Evolutionary conservation across 2,113 vertebrate species (phyloP), one percentile per base, ranked within the genome.

Genomic region (Mormoops blainvillei): DNA sequence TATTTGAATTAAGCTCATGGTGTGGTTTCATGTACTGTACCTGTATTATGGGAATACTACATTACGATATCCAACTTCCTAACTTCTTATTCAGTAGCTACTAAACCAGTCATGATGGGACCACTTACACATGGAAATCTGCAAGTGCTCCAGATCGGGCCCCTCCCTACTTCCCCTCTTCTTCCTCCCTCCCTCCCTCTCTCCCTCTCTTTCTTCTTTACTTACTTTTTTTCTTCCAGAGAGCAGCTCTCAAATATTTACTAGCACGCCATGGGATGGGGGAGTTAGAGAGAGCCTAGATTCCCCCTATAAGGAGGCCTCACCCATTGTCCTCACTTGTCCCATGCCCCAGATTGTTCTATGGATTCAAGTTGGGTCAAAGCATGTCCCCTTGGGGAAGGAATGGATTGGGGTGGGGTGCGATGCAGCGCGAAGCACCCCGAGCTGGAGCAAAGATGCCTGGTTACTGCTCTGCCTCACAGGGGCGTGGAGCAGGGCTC

Each of bases 231-330:
- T 52, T 61, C 26, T 70, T 15, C 54, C 56, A 43, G 71, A 87
- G 10, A 89, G 33, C 56, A 70, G 28, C 24, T 63, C 13, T 77
- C 38, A 77, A 86, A 70, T n/a, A 76, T 85, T 78, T 93, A 43
- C 83, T 36, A 61, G 41, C 33, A 54, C 48, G 70, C 70, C n/a
- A 9, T 22, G 3, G 33, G 18, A 4, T 38, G 5, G 13, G 24
- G 45, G 18, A 73, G 76, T 58, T 65, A 70, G 28, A 65, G 28
- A 80, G 19, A 71, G 12, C 15, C 36, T 31, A 50, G n/a, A 77
- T 18, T 33, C 38, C 45, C 24, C 12, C 13, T n/a, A 43, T 12
- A 11, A 76, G 92, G 43, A 81, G 18, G 12, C 50, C 16, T 52
- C n/a, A 45, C 54, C 45, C 48, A 41, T 48, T 52, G n/a, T 78